Base-by-base conservation (phyloP, 2,113 vertebrate genomes). In the Tupaia tana region DNA sequence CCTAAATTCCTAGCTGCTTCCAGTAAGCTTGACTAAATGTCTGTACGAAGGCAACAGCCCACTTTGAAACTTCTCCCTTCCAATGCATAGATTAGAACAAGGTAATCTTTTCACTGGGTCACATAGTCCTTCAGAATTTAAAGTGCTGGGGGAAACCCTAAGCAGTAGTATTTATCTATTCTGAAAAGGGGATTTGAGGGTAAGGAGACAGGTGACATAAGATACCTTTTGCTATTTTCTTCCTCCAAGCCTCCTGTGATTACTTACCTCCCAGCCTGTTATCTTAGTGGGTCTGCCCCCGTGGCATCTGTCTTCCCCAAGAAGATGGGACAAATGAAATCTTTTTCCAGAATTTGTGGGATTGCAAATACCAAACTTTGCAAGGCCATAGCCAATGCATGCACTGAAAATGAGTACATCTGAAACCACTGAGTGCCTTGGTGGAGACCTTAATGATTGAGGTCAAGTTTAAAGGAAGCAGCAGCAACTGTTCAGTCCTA, bases 401-500 rank as follows among this genome's bases (percentile, higher is more conserved):
- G 11, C 9, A 2, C 63, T 64, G 18, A 18, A 14, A 71, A 6
- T 54, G 59, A 81, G 24, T 54, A 70, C 27, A 70, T 90, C 56
- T 84, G 90, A 93, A 84, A 96, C 75, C 79, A 75, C n/a, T 43
- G 69, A 89, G 56, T 74, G 52, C 71, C 43, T 31, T 84, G 43
- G 81, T 75, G 52, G 77, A 88, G 94, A 95, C 75, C 92, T 94
- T 78, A 25, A 18, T 86, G 77, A 87, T 58, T 95, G 90, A 92
- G 92, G 95, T 95, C 96, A 96, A 82, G 67, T 90, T 82, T 90
- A 93, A 87, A 95, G 78, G 92, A 95, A 97, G 59, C 24, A 59
- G 84, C 87, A 90, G 27, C 80, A 93, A 90, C 61, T 78, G 16
- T 31, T 92, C 71, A 81, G 64, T 69, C 71, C 66, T 18, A 82